Evolutionary conservation across 2,888 invertebrate species (phyloP), one percentile per base, ranked within the genome.

Genomic region (Spilosoma lubricipeda): DNA sequence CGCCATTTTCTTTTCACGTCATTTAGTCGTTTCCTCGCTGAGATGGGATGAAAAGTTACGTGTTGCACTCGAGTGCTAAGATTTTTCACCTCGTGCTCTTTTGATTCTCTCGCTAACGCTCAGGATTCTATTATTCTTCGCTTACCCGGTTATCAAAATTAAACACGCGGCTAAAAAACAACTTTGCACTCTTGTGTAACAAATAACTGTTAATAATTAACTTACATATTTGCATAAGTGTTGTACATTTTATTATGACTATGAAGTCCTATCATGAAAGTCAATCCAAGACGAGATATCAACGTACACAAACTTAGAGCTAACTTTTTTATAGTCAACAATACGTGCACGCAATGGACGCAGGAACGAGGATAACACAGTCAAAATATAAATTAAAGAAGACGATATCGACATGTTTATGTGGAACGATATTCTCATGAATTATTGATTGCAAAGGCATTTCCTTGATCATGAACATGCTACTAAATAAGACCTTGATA

Each of bases 391-490:
- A 30, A 30, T 30, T 70, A 13, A 52, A 30, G 59, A 65, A 71
- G 77, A 74, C 76, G 71, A 70, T 73, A 13, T 68, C 48, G 20
- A 59, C 80, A 82, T 84, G 82, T 85, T 85, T 85, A 82, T 84
- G 81, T 82, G 82, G 74, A 77, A 77, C 74, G 69, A 42, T 59
- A 71, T 68, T 36, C 79, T 84, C 76, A 87, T 88, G 81, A 86
- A 87, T 89, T 82, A 88, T 86, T 79, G 74, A 87, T 77, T 45
- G 76, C 72, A 67, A 33, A 77, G 70, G 45, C 13, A 74, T 81
- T 86, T 83, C 87, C 85, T 84, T 78, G 82, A 85, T 83, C 81
- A 76, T 85, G 85, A 74, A 76, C 70, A 66, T 64, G 76, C 45
- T 63, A 67, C 72, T 52, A 56, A n/a, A 74, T 79, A 79, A 36